These are phyloP conservation scores for Propithecus coquereli DNA, from an alignment of 2,113 vertebrate species.

Conservation along the genomic window DNA sequence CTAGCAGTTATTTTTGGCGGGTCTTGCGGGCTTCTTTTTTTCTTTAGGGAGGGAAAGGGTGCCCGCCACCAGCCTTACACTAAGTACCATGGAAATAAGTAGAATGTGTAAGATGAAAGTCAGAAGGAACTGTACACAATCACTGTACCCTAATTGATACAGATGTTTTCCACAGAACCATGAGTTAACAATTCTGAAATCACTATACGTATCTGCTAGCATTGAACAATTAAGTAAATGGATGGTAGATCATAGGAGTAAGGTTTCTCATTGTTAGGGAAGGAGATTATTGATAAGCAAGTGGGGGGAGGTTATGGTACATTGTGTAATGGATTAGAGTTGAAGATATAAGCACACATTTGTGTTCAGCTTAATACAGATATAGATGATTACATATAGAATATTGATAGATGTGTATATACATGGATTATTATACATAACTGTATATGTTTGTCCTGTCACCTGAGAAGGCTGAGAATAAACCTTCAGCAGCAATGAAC, in stretches of 20 bases:
- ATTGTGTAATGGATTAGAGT: background rate
- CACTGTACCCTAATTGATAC: background rate
- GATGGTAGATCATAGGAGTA: background rate
- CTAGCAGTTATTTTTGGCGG: too few relatives aligned
- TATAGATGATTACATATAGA: background rate
- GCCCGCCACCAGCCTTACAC: too few relatives aligned
- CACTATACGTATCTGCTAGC: background rate
- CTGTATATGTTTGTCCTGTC: background rate
- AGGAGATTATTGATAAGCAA: background rate
- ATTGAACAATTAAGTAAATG: background rate
- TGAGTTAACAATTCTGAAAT: background rate
- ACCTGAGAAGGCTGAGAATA: background rate
- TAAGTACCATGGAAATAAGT: background rate
- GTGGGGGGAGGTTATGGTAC: too few relatives aligned
- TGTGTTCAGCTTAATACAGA: background rate
- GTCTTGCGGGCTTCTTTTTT: too few relatives aligned
- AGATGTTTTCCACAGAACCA: rapidly evolving
- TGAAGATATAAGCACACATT: background rate
- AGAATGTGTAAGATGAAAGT: background rate
- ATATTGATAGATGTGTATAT: background rate
- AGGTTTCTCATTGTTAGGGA: background rate
- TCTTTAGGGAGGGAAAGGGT: too few relatives aligned
- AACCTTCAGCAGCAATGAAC: background rate
- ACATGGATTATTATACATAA: background rate
- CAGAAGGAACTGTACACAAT: background rate